phyloP scores from a whole-genome alignment of 2,797 vertebrate species.

The Muscicapa comitata region DNA sequence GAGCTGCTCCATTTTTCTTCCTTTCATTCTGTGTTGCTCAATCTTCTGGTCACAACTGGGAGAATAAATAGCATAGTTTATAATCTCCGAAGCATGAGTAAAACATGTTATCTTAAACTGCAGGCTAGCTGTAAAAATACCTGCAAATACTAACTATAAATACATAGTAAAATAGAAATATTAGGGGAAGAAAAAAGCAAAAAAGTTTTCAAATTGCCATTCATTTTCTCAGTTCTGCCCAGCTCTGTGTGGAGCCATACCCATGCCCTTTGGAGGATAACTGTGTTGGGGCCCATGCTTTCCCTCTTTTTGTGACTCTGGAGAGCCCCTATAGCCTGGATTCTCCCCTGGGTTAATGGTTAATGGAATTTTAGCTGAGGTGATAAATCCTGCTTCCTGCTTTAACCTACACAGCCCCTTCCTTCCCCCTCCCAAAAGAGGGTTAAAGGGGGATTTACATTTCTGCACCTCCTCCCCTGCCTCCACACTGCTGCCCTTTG shows the following conservation, averaged over 20 bases:
- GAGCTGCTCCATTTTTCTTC: background rate
- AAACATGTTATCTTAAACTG: background rate
- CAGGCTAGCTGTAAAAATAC: background rate
- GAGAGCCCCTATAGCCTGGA: background rate
- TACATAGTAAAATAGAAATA: background rate
- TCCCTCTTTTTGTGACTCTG: background rate
- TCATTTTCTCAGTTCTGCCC: background rate
- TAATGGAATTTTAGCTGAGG: background rate
- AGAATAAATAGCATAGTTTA: background rate
- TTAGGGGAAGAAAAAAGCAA: accelerated
- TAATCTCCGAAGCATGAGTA: background rate
- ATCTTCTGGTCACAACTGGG: background rate
- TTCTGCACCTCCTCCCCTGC: background rate
- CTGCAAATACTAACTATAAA: background rate
- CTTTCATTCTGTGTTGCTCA: background rate
- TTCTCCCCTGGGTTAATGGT: conserved; percentile 1
- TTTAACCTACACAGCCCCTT: background rate
- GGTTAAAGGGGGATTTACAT: background rate
- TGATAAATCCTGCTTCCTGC: conserved; percentile 25
- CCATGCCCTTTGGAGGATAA: background rate
- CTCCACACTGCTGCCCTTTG: background rate
- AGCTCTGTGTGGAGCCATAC: background rate
- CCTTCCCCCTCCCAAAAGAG: background rate
- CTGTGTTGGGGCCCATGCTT: background rate
- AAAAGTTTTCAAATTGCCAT: background rate